Base-by-base conservation (phyloP, 2,888 invertebrate species). In the Drosophila nr. medialis region DNA sequence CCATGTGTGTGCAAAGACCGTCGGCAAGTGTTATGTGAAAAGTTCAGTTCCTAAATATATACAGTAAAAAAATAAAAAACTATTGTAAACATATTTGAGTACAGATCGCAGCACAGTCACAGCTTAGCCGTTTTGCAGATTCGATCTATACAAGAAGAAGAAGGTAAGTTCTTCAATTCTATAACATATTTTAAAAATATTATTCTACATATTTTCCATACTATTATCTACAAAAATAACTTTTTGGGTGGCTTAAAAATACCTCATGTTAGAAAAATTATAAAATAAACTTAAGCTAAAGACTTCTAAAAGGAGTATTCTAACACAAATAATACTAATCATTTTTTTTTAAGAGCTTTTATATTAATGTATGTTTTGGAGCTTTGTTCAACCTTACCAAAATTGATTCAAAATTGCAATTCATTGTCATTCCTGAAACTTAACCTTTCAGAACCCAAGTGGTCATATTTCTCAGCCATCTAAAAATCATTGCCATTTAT, bases 21-120 rank as follows among this genome's bases (percentile, higher is more conserved):
- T 78, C 85, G 85, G 85, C 90, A 86, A 89, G 74, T 74, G 81
- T 59, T 54, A 4, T 24, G 24, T 24, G 29, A 54, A 50, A 49
- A 58, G 48, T 45, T 49, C 13, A 64, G 54, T 77, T 77, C 62
- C 64, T 62, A 21, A 50, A 63, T 11, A 53, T 0, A 55, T 2
- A 34, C 36, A 27, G 21, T 24, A 42, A 58, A 49, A 49, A 24
- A 24, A 24, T 24, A 53, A 8, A n/a, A 49, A 10, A 50, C 21
- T 4, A 64, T 56, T 36, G 32, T 45, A 29, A 50, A 49, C 30
- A 61, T 45, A 64, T 29, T 30, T 2, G 7, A 8, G 8, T 10
- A 30, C 10, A 63, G 38, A 65, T 56, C 27, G n/a, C 21, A 62
- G 40, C 40, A 2, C 24, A 48, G 10, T 15, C 15, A 11, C 11